Conservation (phyloP, 2,888 invertebrate genomes). For the Hypselothyrea guttata region DNA sequence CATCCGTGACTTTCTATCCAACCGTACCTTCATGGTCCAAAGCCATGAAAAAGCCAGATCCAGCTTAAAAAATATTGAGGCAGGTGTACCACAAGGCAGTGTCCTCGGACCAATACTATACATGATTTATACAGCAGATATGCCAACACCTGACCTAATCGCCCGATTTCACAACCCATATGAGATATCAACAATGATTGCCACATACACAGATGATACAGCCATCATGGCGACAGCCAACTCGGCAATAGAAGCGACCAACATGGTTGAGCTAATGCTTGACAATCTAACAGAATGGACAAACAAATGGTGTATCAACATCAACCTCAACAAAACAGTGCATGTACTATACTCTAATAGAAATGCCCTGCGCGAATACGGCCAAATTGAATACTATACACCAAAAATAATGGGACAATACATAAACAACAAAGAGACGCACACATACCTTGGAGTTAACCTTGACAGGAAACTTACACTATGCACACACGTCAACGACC, state of each 20-base stretch:
- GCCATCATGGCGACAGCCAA: neutral
- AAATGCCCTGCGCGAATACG: too few species aligned
- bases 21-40: constrained; percentile 2
- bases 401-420: neutral
- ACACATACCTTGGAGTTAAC: neutral
- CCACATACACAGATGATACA: constrained; percentile 14
- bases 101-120: constrained; percentile 15
- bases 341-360: too few species aligned
- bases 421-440: neutral
- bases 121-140: too few species aligned
- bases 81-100: constrained; percentile 24
- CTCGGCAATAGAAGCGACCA: too few species aligned
- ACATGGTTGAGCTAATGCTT: too few species aligned
- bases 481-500: neutral
- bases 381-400: too few species aligned
- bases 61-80: too few species aligned
- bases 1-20: neutral
- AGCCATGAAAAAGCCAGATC: neutral
- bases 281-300: too few species aligned
- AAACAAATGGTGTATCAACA: too few species aligned
- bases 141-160: too few species aligned
- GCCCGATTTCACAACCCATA: constrained; percentile 17
- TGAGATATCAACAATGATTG: neutral
- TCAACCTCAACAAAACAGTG: too few species aligned
- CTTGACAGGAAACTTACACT: neutral